A percentile compares a stretch with the other conserved stretches of the same genome.
These are phyloP conservation scores for Siniperca undulata DNA, from an alignment of 2,797 vertebrate genomes.

Conservation along the genomic window DNA sequence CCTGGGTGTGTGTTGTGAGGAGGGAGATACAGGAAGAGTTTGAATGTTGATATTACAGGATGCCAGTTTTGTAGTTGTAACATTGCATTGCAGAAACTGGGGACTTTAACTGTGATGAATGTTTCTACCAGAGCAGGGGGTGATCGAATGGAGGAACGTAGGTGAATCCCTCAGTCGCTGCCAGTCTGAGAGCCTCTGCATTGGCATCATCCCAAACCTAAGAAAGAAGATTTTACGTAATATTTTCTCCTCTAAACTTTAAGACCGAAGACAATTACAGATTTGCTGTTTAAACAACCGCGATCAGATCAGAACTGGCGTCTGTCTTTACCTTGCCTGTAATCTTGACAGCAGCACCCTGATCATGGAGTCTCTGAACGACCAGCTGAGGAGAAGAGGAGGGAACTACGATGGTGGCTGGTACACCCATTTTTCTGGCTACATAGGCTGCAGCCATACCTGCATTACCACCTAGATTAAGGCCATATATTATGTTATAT, in stretches of 20 bases:
- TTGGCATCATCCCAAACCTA: constrained; percentile 90
- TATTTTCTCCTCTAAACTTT: neutral
- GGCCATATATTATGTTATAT: neutral
- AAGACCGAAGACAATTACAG: neutral
- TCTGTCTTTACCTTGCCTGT: constrained; percentile 78
- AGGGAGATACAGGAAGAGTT: neutral
- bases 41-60: neutral
- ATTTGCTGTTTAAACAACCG: neutral
- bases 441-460: constrained; percentile 86
- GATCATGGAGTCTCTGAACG: constrained; percentile 79
- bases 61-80: neutral
- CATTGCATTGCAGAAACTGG: neutral
- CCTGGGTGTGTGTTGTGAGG: constrained; percentile 64
- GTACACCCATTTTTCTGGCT: constrained; percentile 82
- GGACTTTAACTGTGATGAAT: neutral
- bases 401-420: constrained; percentile 85
- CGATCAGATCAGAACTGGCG: neutral
- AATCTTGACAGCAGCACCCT: constrained; percentile 82
- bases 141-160: constrained; percentile 86
- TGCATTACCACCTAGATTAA: constrained; percentile 85
- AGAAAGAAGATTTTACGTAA: neutral
- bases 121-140: constrained; percentile 84
- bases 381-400: constrained; percentile 79
- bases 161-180: constrained; percentile 77
- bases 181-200: constrained; percentile 80